Percentiles rank a stretch among this genome's conserved stretches.
These are phyloP conservation scores for Cyphomyrmex costatus DNA, from an alignment of 1,140 invertebrate species.

Conservation along the genomic window DNA sequence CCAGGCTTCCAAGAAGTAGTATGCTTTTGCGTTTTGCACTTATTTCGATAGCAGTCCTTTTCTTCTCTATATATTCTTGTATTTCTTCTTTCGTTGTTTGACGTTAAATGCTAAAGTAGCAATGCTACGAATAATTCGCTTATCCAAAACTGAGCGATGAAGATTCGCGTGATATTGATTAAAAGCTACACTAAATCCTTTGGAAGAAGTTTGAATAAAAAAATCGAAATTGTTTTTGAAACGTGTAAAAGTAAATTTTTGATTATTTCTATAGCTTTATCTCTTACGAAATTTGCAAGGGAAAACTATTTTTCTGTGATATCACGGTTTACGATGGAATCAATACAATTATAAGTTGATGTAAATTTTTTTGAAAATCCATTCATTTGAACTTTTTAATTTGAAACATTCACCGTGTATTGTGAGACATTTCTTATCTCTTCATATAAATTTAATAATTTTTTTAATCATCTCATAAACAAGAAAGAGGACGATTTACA, in stretches of 20 bases:
- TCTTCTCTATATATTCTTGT: neutral
- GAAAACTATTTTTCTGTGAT: neutral
- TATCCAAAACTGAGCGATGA: neutral
- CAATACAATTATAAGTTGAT: neutral
- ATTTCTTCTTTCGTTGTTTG: constrained; percentile 2
- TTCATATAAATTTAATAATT: neutral
- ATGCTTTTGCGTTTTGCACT: constrained; percentile 25
- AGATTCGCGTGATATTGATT: neutral
- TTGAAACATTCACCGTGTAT: neutral
- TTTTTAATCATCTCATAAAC: too few relatives aligned
- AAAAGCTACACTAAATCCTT: neutral
- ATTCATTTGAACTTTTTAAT: neutral
- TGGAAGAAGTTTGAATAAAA: neutral
- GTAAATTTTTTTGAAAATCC: neutral
- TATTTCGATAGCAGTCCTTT: constrained; percentile 38
- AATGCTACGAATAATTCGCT: constrained; percentile 31
- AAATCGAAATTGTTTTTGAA: neutral
- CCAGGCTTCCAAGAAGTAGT: constrained; percentile 44
- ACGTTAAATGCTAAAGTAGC: constrained; percentile 10
- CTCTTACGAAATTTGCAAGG: neutral
- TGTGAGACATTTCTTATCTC: neutral
- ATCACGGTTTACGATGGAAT: neutral
- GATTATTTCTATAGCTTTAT: constrained; percentile 4
- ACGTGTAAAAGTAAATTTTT: neutral
- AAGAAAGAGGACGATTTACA: neutral